Conservation (phyloP, 2,888 invertebrate species). For the Prosopocoilus inquinatus region DNA sequence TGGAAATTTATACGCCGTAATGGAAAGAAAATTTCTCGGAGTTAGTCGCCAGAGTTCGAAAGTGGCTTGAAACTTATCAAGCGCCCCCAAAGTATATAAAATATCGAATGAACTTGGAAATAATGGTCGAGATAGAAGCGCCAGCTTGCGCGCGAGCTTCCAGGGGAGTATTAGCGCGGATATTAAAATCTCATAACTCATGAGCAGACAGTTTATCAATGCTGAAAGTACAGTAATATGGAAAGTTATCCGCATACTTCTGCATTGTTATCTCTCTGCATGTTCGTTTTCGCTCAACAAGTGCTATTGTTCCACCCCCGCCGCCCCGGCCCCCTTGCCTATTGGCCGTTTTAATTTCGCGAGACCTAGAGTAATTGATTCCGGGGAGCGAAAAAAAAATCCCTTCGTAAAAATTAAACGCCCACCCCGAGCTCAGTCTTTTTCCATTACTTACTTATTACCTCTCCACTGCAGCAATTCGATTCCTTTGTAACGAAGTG, state of each 20-base stretch:
- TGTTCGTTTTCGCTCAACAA: background rate
- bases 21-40: slow-evolving; percentile 5
- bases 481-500: too few relatives aligned
- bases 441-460: too few relatives aligned
- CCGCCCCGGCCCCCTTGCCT: too few relatives aligned
- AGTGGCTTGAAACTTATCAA: slow-evolving; percentile 18
- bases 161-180: slow-evolving; percentile 37
- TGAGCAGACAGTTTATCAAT: slow-evolving; percentile 39
- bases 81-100: slow-evolving; percentile 12
- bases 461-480: too few relatives aligned
- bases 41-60: background rate
- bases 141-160: slow-evolving; percentile 28
- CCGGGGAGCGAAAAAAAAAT: too few relatives aligned
- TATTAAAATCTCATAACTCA: slow-evolving; percentile 46
- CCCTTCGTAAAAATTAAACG: too few relatives aligned
- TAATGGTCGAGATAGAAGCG: slow-evolving; percentile 25
- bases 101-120: slow-evolving; percentile 22
- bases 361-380: too few relatives aligned
- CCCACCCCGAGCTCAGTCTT: too few relatives aligned
- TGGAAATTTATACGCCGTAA: background rate
- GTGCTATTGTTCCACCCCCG: too few relatives aligned
- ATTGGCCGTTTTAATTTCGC: too few relatives aligned
- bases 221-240: slow-evolving; percentile 24
- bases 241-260: slow-evolving; percentile 20
- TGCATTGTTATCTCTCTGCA: slow-evolving; percentile 20